Percentiles rank a stretch among this genome's conserved stretches.
These are phyloP conservation scores for Aspidoscelis tigris DNA, from an alignment of 2,113 vertebrate species.

Conservation along the genomic window DNA sequence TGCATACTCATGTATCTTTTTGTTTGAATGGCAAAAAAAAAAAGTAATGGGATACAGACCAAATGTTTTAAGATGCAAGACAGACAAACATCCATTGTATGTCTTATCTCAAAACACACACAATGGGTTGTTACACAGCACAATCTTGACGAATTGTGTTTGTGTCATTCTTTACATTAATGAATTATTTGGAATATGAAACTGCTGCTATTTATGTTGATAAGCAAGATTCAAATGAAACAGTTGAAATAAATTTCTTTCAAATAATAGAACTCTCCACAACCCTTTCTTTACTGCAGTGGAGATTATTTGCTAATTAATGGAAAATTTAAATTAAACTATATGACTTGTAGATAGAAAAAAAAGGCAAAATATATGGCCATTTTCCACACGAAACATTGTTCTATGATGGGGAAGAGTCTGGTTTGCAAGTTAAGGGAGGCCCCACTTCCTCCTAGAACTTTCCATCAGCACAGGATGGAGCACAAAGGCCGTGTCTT, in stretches of 20 bases:
- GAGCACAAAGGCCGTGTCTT: too few species aligned
- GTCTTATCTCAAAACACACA: neutral
- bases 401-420: too few species aligned
- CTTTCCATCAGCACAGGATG: too few species aligned
- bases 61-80: neutral
- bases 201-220: neutral
- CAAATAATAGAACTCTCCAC: neutral
- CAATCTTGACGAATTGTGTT: neutral
- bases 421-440: too few species aligned
- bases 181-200: slow-evolving; percentile 17
- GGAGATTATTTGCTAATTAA: neutral
- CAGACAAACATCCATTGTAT: fast-evolving
- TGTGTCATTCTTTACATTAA: neutral
- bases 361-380: neutral
- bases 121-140: neutral
- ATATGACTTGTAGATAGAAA: neutral
- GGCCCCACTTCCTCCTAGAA: too few species aligned
- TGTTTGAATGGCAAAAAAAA: neutral
- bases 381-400: too few species aligned
- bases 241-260: slow-evolving; percentile 42
- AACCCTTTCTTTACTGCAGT: neutral
- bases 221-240: neutral
- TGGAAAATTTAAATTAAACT: neutral
- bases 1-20: neutral
- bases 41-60: fast-evolving